Evolutionary conservation across 1,140 invertebrate species (phyloP), one percentile per base, ranked within the genome.

Genomic region (Cecropterus lyciades): DNA sequence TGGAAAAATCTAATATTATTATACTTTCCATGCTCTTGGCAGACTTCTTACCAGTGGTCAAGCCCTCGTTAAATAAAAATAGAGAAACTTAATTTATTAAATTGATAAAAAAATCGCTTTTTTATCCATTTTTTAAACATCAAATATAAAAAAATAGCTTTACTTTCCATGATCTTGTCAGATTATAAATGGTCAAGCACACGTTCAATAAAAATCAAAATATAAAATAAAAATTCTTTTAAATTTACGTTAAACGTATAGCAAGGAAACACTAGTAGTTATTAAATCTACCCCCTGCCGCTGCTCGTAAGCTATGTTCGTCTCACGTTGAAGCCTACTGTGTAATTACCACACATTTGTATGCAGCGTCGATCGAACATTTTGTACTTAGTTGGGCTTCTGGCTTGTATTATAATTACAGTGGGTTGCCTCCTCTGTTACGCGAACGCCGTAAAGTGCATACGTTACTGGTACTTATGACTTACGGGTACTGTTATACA

Each of bases 401-500:
- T 60, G 45, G 56, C 57, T 9, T 43, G 57, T 60, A 49, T 45
- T 59, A 43, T 60, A 48, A 60, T 60, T 60, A 49, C 43, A 37
- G 15, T 33, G 42, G 33, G 11, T 40, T 15, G 42, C 42, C 65
- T 64, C 42, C 67, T 56, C 30, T 16, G 51, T 70, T 76, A 73
- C 68, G 60, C 45, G 4, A 62, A 65, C 68, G 74, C 67, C 65
- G 74, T 83, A 80, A 84, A 84, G 60, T 75, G 75, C 76, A 80
- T 75, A 77, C 73, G 73, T 76, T 85, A 75, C 67, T 67, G 70
- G 67, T 71, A 77, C 63, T 75, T 70, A 80, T 64, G 65, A 66
- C 27, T 51, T 62, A 62, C 46, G 57, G 46, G 24, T 48, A 4
- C 24, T 43, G 17, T 24, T n/a, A 37, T n/a, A 37, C 14, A 14